Evolutionary conservation across 2,797 vertebrate genomes (phyloP).

Genomic region (Fratercula arctica): DNA sequence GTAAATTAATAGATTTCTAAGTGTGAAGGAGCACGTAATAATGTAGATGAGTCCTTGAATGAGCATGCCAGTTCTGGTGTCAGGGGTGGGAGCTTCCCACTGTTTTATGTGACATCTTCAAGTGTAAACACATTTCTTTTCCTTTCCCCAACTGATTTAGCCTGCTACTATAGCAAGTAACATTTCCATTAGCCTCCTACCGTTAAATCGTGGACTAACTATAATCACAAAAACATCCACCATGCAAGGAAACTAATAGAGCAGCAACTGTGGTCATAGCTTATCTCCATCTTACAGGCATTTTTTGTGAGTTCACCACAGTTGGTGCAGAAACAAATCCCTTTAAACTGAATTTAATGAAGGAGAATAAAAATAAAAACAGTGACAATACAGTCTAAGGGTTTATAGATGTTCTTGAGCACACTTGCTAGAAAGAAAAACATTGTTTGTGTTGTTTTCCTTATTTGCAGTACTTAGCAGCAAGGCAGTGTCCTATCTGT

Average conservation of each 20-base stretch:
- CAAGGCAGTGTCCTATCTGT: neutral
- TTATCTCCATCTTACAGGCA: slow-evolving; percentile 63
- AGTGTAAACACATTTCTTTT: slow-evolving; percentile 84
- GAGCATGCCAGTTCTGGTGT: slow-evolving; percentile 60
- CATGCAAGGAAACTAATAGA: slow-evolving; percentile 76
- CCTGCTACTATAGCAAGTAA: slow-evolving; percentile 70
- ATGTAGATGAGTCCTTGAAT: slow-evolving; percentile 71
- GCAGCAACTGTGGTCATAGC: slow-evolving; percentile 65
- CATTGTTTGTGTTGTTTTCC: neutral
- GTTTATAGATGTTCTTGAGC: neutral
- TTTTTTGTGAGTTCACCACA: slow-evolving; percentile 40
- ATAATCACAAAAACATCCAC: slow-evolving; percentile 74
- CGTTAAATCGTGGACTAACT: slow-evolving; percentile 78
- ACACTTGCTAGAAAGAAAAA: neutral
- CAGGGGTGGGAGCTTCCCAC: slow-evolving; percentile 70
- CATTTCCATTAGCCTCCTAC: slow-evolving; percentile 83
- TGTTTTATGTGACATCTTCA: slow-evolving; percentile 80
- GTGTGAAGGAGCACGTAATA: slow-evolving; percentile 71
- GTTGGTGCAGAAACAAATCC: slow-evolving; percentile 57
- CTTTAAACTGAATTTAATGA: slow-evolving; percentile 60
- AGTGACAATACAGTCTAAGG: neutral
- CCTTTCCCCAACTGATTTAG: slow-evolving; percentile 73
- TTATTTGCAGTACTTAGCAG: neutral
- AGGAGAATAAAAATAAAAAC: neutral
- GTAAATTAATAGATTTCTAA: slow-evolving; percentile 79